Percentiles rank a stretch among this genome's conserved stretches.
phyloP scores from a whole-genome alignment of 2,888 invertebrate species.

The Hirtodrosophila cameraria region DNA sequence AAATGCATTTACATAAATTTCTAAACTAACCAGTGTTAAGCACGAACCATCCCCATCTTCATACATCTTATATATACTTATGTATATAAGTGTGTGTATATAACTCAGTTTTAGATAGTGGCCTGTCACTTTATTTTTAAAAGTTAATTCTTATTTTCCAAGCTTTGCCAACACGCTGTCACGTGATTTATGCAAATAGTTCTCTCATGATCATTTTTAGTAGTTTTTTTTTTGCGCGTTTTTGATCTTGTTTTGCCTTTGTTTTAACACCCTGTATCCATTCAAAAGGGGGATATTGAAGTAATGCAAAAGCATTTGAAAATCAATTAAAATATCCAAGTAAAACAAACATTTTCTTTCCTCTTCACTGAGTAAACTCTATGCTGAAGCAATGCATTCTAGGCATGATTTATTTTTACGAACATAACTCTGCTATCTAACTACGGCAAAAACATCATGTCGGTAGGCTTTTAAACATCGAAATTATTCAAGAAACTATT shows the following conservation, averaged over 20 bases:
- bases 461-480: too few relatives aligned
- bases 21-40: conserved; percentile 46
- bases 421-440: too few relatives aligned
- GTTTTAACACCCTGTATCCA: conserved; percentile 3
- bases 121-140: conserved; percentile 41
- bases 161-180: conserved; percentile 30
- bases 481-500: too few relatives aligned
- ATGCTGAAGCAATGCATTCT: too few relatives aligned
- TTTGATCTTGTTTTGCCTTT: conserved; percentile 45
- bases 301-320: too few relatives aligned
- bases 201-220: conserved; percentile 13
- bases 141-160: conserved; percentile 47
- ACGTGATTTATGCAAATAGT: conserved; percentile 74
- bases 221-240: conserved; percentile 11
- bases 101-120: conserved; percentile 19
- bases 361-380: too few relatives aligned
- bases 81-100: too few relatives aligned
- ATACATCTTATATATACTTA: conserved; percentile 4
- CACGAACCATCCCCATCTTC: conserved; percentile 36
- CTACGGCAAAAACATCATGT: too few relatives aligned
- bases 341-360: too few relatives aligned
- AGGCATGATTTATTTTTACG: too few relatives aligned
- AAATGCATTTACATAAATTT: conserved; percentile 75
- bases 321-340: too few relatives aligned
- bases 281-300: neutral